Evolutionary conservation across 2,113 vertebrate species (phyloP).

Genomic region (Baryphthengus martii): DNA sequence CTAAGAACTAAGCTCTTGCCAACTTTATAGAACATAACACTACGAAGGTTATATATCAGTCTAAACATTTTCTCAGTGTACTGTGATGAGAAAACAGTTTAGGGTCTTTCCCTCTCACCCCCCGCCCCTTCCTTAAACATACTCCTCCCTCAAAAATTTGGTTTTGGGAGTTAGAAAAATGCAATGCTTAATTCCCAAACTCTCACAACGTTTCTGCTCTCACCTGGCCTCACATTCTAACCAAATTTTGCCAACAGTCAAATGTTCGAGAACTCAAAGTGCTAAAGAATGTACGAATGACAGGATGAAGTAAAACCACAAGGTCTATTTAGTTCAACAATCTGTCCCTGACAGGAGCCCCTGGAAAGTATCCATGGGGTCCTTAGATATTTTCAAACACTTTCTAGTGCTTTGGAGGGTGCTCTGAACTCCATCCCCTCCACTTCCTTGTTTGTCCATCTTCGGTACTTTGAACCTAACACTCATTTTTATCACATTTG

Average conservation of each 20-base stretch:
- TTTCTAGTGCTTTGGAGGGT: background rate
- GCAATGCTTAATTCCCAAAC: background rate
- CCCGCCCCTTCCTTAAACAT: background rate
- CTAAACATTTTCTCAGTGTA: constrained; percentile 63
- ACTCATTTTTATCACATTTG: background rate
- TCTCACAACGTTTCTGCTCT: background rate
- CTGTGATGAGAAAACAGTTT: constrained; percentile 49
- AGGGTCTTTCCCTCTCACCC: background rate
- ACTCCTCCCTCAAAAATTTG: background rate
- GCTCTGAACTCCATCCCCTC: background rate
- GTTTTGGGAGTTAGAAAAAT: background rate
- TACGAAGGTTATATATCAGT: constrained; percentile 14
- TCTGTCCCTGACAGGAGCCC: background rate
- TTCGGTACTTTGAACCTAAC: background rate
- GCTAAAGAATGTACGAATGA: background rate
- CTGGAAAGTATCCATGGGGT: background rate
- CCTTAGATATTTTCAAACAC: background rate
- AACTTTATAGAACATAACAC: constrained; percentile 54
- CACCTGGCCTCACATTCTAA: background rate
- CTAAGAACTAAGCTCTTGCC: constrained; percentile 42
- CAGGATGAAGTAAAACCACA: background rate
- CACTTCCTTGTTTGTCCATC: background rate
- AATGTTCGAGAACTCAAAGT: background rate
- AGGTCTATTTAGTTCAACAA: background rate
- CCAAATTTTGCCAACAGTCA: background rate